Evolutionary conservation across 92 coral and sea anemone genomes (phyloP).

Genomic region (Porites rus): DNA sequence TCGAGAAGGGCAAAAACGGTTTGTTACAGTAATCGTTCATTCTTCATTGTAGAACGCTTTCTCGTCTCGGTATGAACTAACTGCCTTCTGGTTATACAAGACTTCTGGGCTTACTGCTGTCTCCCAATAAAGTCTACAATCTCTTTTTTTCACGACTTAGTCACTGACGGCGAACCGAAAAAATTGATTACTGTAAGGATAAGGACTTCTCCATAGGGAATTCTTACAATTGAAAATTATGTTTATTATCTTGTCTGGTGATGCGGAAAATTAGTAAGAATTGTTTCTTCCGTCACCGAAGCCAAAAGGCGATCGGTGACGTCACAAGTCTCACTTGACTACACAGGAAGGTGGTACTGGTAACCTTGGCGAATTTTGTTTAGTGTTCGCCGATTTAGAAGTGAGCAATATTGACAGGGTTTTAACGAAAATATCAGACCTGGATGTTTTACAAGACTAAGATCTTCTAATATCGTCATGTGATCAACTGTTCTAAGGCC

Average conservation of each 20-base stretch:
- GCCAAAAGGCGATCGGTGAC: slow-evolving; percentile 39
- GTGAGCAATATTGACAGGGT: background rate
- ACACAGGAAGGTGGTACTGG: slow-evolving; percentile 25
- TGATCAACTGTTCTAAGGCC: background rate
- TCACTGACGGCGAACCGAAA: background rate
- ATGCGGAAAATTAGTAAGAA: background rate
- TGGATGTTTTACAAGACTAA: background rate
- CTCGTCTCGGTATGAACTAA: no score
- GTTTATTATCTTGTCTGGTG: background rate
- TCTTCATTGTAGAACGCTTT: no score
- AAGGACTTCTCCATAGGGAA: background rate
- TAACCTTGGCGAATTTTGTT: slow-evolving; percentile 70
- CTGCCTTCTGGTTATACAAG: no score
- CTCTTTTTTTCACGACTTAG: no score
- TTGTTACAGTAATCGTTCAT: no score
- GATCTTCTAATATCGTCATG: slow-evolving; percentile 6
- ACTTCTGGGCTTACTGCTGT: no score
- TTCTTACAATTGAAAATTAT: background rate
- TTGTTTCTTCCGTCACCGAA: background rate
- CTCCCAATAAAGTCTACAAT: no score
- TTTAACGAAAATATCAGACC: background rate
- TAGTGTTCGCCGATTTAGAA: slow-evolving; percentile 20
- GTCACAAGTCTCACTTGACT: slow-evolving; percentile 43
- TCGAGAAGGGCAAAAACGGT: no score
- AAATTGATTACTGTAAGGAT: background rate